Evolutionary conservation across 2,797 vertebrate species (phyloP).

Genomic region (Sternotherus odoratus): DNA sequence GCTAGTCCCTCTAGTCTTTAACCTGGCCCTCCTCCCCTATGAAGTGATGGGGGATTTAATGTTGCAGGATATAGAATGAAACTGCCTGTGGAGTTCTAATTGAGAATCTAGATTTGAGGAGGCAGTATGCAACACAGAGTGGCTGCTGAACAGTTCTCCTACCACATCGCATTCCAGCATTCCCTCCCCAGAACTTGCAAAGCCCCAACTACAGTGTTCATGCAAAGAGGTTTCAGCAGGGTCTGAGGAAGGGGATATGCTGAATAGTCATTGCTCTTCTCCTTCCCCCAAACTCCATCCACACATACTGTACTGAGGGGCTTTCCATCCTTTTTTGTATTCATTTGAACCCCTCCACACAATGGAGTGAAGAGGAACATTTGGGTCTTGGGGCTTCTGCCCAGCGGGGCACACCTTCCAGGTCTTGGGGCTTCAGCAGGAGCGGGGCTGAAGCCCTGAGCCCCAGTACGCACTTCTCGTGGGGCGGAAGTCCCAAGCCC

Average conservation of each 20-base stretch:
- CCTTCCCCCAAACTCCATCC: background rate
- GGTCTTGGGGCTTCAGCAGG: too few species aligned
- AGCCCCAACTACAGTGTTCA: background rate
- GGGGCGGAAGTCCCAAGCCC: too few species aligned
- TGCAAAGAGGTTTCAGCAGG: background rate
- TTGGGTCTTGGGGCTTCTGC: too few species aligned
- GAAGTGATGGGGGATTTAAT: background rate
- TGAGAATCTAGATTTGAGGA: rapidly evolving
- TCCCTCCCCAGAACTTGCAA: constrained; percentile 15
- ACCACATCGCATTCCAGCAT: background rate
- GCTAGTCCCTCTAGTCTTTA: background rate
- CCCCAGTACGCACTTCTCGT: rapidly evolving
- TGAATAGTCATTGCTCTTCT: constrained; percentile 14
- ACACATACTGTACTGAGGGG: background rate
- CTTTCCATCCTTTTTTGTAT: constrained; percentile 15
- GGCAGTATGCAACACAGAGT: rapidly evolving
- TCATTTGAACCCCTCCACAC: background rate
- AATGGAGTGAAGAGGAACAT: background rate
- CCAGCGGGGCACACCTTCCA: too few species aligned
- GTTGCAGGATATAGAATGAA: background rate
- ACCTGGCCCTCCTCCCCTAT: background rate
- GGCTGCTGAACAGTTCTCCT: constrained; percentile 10
- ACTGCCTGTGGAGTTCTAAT: background rate
- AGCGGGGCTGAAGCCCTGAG: too few species aligned
- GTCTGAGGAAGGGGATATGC: background rate